These are phyloP conservation scores for Falco columbarius DNA, from an alignment of 2,797 vertebrate genomes.

Conservation along the genomic window DNA sequence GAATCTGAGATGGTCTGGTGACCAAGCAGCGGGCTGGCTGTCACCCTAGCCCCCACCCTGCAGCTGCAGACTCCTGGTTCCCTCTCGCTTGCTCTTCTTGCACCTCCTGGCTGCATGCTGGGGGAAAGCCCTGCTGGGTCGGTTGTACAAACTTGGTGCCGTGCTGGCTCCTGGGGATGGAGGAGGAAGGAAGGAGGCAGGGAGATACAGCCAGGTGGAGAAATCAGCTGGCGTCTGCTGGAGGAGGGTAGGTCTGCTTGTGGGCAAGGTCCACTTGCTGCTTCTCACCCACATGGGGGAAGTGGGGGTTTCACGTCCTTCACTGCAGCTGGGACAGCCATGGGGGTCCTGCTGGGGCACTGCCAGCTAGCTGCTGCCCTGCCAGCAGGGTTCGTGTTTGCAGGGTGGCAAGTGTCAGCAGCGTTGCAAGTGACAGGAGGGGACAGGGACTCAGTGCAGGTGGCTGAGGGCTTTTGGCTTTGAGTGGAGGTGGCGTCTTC, in stretches of 20 bases:
- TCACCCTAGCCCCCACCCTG: background rate
- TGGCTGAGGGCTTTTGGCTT: background rate
- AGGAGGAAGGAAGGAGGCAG: background rate
- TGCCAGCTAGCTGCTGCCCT: background rate
- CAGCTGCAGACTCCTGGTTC: background rate
- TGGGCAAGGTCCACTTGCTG: fast-evolving
- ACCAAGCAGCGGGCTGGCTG: background rate
- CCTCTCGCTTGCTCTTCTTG: background rate
- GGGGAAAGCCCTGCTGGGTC: background rate
- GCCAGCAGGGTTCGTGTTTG: fast-evolving
- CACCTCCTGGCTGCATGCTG: background rate
- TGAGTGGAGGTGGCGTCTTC: background rate
- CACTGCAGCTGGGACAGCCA: fast-evolving
- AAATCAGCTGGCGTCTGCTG: background rate
- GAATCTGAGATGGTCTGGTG: background rate
- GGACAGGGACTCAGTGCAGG: background rate
- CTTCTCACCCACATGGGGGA: fast-evolving
- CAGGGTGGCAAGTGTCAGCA: background rate
- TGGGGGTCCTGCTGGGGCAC: background rate
- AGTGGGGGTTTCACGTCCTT: background rate
- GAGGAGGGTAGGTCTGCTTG: fast-evolving
- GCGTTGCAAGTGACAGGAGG: background rate
- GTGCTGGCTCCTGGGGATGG: background rate
- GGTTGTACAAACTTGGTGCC: background rate
- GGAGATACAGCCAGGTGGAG: background rate